A percentile compares a stretch with the other conserved stretches of the same genome.
phyloP scores from a whole-genome alignment of 2,797 vertebrate species.

The Diplodus puntazzo region DNA sequence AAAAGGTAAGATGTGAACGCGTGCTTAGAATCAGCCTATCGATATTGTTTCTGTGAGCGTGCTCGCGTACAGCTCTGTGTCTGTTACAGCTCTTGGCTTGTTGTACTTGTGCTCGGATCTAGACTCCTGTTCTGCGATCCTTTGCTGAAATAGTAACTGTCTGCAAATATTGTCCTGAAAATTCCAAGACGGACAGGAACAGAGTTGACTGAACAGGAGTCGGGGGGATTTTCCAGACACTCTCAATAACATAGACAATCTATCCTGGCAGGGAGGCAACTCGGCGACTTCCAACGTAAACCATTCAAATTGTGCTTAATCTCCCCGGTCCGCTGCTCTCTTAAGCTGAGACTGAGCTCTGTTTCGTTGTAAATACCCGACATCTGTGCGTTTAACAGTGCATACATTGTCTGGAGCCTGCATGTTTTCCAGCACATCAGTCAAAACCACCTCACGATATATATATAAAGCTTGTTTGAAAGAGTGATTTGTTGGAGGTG shows the following conservation, averaged over 20 bases:
- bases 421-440: constrained; percentile 58
- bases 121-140: constrained; percentile 7
- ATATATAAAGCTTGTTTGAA: constrained; percentile 28
- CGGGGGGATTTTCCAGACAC: constrained; percentile 83
- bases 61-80: no score
- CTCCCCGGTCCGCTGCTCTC: constrained; percentile 40
- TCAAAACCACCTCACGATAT: constrained; percentile 28
- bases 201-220: constrained; percentile 51
- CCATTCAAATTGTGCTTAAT: constrained; percentile 68
- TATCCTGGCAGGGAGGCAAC: constrained; percentile 73
- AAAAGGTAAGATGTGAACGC: background rate
- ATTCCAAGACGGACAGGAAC: constrained; percentile 73
- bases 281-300: constrained; percentile 70
- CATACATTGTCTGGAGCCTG: constrained; percentile 44
- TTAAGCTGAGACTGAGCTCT: constrained; percentile 34
- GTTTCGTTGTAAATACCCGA: constrained; percentile 43
- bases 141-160: constrained; percentile 48
- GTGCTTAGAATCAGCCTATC: background rate
- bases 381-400: constrained; percentile 64
- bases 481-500: constrained; percentile 8
- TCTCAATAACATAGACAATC: constrained; percentile 82
- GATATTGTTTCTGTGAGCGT: background rate
- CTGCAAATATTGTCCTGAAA: constrained; percentile 76
- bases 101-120: constrained; percentile 12
- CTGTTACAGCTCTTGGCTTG: background rate